A percentile compares a stretch with the other conserved stretches of the same genome.
phyloP scores from a whole-genome alignment of 2,888 invertebrate genomes.

The Galerucella pusilla region DNA sequence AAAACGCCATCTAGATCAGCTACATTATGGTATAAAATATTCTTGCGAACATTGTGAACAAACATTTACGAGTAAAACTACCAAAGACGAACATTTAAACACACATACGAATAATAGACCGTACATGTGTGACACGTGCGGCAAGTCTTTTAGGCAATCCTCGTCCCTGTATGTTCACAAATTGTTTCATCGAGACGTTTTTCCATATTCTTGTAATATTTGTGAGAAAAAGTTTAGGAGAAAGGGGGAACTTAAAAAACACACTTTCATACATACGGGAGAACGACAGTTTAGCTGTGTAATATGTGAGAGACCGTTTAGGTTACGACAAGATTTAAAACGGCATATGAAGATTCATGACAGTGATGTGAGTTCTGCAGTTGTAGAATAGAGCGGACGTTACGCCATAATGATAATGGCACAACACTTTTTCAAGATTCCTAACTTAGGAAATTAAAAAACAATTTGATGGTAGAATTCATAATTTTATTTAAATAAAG shows the following conservation, averaged over 20 bases:
- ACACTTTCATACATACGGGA: conserved; percentile 69
- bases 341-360: conserved; percentile 64
- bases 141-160: conserved; percentile 67
- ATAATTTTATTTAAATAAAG: not conserved
- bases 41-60: conserved; percentile 66
- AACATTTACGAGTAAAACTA: conserved; percentile 66
- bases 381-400: not conserved
- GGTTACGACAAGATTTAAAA: conserved; percentile 63
- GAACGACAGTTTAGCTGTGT: conserved; percentile 68
- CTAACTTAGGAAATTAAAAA: not conserved
- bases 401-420: too few relatives aligned
- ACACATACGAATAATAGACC: conserved; percentile 66
- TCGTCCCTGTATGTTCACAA: conserved; percentile 62
- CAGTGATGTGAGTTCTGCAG: not conserved
- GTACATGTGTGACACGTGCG: conserved; percentile 69
- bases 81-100: conserved; percentile 67
- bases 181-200: conserved; percentile 50
- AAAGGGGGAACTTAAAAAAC: conserved; percentile 68
- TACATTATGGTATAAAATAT: conserved; percentile 67
- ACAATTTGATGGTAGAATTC: not conserved
- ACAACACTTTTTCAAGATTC: too few relatives aligned
- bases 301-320: conserved; percentile 67
- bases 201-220: conserved; percentile 64
- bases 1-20: conserved; percentile 61
- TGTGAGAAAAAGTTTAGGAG: conserved; percentile 71